Evolutionary conservation across 2,113 vertebrate species (phyloP).

Genomic region (Crotalus viridis): DNA sequence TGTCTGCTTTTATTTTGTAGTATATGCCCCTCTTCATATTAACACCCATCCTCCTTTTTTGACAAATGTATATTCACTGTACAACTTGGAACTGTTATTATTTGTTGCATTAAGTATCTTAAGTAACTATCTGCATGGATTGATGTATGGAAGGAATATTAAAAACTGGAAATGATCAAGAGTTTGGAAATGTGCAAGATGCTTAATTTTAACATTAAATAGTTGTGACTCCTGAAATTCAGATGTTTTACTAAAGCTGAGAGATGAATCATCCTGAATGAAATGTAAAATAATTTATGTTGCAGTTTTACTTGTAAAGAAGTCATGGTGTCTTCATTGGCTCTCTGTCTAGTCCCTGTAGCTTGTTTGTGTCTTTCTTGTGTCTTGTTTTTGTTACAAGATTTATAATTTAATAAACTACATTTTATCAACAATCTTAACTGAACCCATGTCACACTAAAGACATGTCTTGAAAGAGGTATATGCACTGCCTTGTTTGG

Average conservation of each 20-base stretch:
- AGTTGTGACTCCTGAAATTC: constrained; percentile 71
- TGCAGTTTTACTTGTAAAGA: constrained; percentile 67
- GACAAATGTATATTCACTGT: constrained; percentile 71
- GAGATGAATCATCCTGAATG: constrained; percentile 64
- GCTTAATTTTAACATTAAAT: constrained; percentile 72
- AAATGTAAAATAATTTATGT: constrained; percentile 71
- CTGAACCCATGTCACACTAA: constrained; percentile 13
- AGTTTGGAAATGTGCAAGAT: constrained; percentile 65
- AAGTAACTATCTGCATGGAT: constrained; percentile 74
- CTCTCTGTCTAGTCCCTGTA: constrained; percentile 76
- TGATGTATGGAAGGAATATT: constrained; percentile 69
- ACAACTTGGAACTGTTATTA: constrained; percentile 66
- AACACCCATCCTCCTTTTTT: constrained; percentile 61
- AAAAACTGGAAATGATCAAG: constrained; percentile 62
- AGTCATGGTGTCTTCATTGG: constrained; percentile 62
- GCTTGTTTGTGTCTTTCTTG: constrained; percentile 69
- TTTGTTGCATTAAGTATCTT: constrained; percentile 70
- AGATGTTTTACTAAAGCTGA: constrained; percentile 66
- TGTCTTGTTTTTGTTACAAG: constrained; percentile 75
- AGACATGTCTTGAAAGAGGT: neutral
- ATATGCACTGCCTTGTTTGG: neutral
- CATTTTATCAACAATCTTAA: constrained; percentile 72
- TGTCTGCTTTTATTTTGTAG: constrained; percentile 69
- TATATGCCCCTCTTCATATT: constrained; percentile 43
- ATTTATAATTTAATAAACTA: constrained; percentile 87